A percentile compares a stretch with the other conserved stretches of the same genome.
Evolutionary conservation across 2,113 vertebrate species (phyloP).

Genomic region (Prionailurus viverrinus): DNA sequence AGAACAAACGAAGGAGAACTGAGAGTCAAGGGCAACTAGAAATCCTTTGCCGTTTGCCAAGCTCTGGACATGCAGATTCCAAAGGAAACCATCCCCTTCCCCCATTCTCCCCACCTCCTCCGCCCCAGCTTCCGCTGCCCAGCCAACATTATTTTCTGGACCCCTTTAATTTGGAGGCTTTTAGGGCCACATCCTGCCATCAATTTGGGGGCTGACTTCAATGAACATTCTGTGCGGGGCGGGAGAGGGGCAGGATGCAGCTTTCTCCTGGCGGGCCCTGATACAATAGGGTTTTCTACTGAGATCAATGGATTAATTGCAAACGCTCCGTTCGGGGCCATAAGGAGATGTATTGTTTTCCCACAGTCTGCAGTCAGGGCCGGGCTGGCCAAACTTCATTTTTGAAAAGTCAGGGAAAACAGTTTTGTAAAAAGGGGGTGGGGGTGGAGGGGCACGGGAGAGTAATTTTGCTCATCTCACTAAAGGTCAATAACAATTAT

Average conservation of each 20-base stretch:
- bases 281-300: conserved; percentile 89
- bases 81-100: background rate
- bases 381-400: conserved; percentile 85
- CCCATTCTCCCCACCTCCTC: background rate
- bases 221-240: conserved; percentile 81
- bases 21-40: background rate
- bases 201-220: conserved; percentile 88
- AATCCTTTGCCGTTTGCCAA: background rate
- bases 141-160: conserved; percentile 55
- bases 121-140: background rate
- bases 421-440: conserved; percentile 71
- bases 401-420: conserved; percentile 83
- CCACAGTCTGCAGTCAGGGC: conserved; percentile 79
- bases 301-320: conserved; percentile 89
- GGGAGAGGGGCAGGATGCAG: conserved; percentile 86
- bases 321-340: conserved; percentile 78
- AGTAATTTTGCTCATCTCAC: conserved; percentile 73
- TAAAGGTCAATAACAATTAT: conserved; percentile 83
- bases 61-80: background rate
- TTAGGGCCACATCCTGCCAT: conserved; percentile 85
- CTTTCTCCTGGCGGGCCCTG: conserved; percentile 83
- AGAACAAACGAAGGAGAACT: background rate
- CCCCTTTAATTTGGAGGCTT: conserved; percentile 69
- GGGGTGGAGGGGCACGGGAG: conserved; percentile 43
- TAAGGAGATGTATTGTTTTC: conserved; percentile 87